phyloP scores from a whole-genome alignment of 2,797 vertebrate genomes.

The Sparus aurata region DNA sequence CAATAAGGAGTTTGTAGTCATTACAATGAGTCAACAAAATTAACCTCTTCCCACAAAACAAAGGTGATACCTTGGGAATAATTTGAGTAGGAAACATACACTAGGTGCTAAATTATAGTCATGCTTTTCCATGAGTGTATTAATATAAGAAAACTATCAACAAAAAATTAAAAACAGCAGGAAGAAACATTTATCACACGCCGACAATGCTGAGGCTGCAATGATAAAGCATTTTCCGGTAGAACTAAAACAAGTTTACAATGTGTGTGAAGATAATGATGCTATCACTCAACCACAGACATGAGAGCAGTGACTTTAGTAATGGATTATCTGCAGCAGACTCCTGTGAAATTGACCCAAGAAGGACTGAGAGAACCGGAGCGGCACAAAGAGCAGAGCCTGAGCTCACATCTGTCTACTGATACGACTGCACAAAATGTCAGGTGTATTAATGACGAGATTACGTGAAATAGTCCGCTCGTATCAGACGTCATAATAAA shows the following conservation, averaged over 20 bases:
- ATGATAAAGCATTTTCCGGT: slow-evolving; percentile 34
- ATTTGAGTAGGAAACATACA: neutral
- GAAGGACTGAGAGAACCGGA: slow-evolving; percentile 6
- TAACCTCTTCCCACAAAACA: slow-evolving; percentile 15
- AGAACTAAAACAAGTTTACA: slow-evolving; percentile 29
- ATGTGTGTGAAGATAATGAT: neutral
- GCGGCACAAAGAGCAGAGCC: neutral
- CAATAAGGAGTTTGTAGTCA: neutral
- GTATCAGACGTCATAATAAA: slow-evolving; percentile 16
- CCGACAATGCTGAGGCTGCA: neutral
- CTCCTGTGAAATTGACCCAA: slow-evolving; percentile 28
- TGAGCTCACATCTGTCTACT: slow-evolving; percentile 17
- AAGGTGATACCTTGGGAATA: neutral
- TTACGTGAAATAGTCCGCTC: neutral
- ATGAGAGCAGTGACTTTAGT: neutral
- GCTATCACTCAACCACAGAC: slow-evolving; percentile 35
- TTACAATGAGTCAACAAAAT: neutral
- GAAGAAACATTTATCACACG: slow-evolving; percentile 12
- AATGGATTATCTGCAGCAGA: slow-evolving; percentile 15
- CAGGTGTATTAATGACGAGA: slow-evolving; percentile 19
- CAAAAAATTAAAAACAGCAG: slow-evolving; percentile 8
- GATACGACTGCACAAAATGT: slow-evolving; percentile 21
- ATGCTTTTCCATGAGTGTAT: neutral
- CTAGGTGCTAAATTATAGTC: neutral
- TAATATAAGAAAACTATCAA: neutral